Conservation (phyloP, 2,113 vertebrate genomes). For the Callospermophilus lateralis region DNA sequence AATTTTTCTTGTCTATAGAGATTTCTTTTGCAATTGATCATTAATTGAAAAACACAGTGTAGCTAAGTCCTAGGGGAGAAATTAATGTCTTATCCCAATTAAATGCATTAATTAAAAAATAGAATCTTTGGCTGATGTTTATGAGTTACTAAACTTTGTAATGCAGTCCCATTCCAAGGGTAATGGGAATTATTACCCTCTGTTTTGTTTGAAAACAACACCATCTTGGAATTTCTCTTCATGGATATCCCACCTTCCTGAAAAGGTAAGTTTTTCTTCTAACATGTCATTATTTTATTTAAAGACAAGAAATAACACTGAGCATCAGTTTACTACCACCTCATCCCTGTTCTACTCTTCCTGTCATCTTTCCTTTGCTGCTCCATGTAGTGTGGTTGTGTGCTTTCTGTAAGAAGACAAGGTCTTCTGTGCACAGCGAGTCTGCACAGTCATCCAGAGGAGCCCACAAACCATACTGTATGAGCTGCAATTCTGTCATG, state of each 20-base stretch:
- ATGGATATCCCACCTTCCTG: background rate
- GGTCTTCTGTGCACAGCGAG: fast-evolving
- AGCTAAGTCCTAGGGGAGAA: conserved; percentile 74
- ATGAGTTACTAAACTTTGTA: conserved; percentile 19
- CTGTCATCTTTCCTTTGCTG: background rate
- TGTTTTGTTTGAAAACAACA: background rate
- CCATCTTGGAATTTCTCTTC: background rate
- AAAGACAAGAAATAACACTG: background rate
- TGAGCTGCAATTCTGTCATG: background rate
- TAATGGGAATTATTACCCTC: background rate
- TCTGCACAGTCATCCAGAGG: background rate
- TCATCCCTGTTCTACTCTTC: background rate
- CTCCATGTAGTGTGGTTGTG: background rate
- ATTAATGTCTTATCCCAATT: conserved; percentile 68
- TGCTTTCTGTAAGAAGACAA: background rate
- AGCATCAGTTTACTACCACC: background rate
- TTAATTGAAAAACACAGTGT: conserved; percentile 82
- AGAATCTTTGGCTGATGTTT: conserved; percentile 60
- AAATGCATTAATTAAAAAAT: conserved; percentile 62
- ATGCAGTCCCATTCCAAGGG: background rate
- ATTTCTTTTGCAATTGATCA: conserved; percentile 78
- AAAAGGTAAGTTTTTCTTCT: background rate
- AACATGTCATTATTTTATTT: background rate
- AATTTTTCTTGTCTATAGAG: conserved; percentile 65
- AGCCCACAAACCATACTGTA: fast-evolving